A percentile compares a stretch with the other conserved stretches of the same genome.
Evolutionary conservation across 2,797 vertebrate species (phyloP).

Genomic region (Astyanax mexicanus): DNA sequence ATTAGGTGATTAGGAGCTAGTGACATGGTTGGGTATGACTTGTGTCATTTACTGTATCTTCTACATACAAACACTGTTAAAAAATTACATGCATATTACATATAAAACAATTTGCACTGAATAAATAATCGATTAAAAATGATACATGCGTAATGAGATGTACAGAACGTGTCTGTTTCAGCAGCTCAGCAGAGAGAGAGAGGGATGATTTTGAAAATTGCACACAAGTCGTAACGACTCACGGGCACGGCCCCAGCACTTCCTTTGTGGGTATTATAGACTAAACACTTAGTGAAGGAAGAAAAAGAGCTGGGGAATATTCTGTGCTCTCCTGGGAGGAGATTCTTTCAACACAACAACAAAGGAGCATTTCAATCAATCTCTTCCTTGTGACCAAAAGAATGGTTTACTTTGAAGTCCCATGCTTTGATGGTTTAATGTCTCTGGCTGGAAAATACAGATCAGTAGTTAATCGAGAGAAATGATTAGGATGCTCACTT

Average conservation of each 20-base stretch:
- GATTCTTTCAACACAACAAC: conserved; percentile 63
- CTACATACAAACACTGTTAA: too few relatives aligned
- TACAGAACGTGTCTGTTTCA: too few relatives aligned
- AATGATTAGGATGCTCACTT: conserved; percentile 58
- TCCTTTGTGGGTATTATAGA: conserved; percentile 17
- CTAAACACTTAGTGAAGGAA: conserved; percentile 29
- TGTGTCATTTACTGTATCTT: too few relatives aligned
- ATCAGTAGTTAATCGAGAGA: conserved; percentile 52
- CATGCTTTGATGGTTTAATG: conserved; percentile 67
- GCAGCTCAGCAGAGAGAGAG: too few relatives aligned
- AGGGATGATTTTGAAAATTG: conserved; percentile 1
- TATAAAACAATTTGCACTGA: too few relatives aligned
- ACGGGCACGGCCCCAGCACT: neutral
- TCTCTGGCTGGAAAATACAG: conserved; percentile 47
- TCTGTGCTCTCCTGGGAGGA: conserved; percentile 62
- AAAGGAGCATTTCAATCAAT: conserved; percentile 72
- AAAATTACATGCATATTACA: too few relatives aligned
- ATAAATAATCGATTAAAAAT: too few relatives aligned
- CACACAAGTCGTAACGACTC: neutral
- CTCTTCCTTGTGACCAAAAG: conserved; percentile 66
- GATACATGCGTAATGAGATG: too few relatives aligned
- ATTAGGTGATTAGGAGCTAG: too few relatives aligned
- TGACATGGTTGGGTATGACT: too few relatives aligned
- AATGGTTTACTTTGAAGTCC: conserved; percentile 68
- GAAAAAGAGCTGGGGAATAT: conserved; percentile 51